These are phyloP conservation scores for Crax fasciolata DNA, from an alignment of 2,797 vertebrate species.

Conservation along the genomic window DNA sequence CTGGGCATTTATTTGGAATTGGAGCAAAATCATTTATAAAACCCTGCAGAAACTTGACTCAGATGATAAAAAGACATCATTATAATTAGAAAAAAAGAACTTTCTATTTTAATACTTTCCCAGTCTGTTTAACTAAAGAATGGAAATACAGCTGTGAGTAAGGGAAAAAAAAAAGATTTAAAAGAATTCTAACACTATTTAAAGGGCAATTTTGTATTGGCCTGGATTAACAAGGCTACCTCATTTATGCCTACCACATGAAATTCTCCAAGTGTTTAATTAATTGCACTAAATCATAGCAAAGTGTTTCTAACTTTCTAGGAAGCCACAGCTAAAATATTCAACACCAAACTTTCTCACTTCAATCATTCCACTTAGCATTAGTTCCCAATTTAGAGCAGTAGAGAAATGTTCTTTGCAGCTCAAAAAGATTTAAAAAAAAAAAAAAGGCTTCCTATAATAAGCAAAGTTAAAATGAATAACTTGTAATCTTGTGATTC, in stretches of 20 bases:
- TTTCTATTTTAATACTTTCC: constrained; percentile 5
- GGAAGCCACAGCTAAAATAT: constrained; percentile 18
- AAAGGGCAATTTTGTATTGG: not conserved
- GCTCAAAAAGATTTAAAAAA: not conserved
- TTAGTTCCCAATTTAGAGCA: constrained; percentile 32
- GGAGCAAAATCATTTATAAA: constrained; percentile 13
- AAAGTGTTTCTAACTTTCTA: not conserved
- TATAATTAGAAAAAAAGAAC: not conserved
- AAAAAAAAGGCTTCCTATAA: not conserved
- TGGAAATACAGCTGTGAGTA: not conserved
- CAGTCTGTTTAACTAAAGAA: constrained; percentile 15
- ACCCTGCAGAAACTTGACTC: not conserved
- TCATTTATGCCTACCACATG: not conserved
- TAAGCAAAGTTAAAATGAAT: not conserved
- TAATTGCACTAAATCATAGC: not conserved
- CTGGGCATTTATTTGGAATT: not conserved
- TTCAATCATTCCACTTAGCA: not conserved
- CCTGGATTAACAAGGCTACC: not conserved
- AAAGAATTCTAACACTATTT: not conserved
- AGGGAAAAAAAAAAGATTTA: not conserved
- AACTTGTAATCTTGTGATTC: not conserved
- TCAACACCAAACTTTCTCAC: constrained; percentile 1
- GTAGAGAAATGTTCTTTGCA: not conserved
- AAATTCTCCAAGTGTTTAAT: not conserved
- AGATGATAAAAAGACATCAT: not conserved